Conservation (phyloP, 2,888 invertebrate genomes). For the Acleris emargana region DNA sequence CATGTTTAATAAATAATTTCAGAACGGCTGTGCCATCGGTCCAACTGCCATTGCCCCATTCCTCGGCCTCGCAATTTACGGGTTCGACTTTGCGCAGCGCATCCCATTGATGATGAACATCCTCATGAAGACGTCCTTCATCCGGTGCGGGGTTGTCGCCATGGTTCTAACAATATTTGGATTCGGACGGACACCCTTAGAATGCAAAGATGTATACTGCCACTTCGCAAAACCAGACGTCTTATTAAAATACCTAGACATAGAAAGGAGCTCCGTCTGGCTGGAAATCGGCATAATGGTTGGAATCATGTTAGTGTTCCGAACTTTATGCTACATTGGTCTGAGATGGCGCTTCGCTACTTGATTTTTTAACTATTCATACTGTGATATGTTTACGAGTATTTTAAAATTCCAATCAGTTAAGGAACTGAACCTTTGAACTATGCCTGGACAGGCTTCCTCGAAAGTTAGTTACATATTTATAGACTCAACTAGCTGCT, state of each 20-base stretch:
- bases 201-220: constrained; percentile 85
- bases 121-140: constrained; percentile 86
- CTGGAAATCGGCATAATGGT: constrained; percentile 81
- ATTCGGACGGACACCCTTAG: constrained; percentile 80
- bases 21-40: constrained; percentile 88
- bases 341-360: constrained; percentile 81
- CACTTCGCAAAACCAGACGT: constrained; percentile 87
- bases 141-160: constrained; percentile 86
- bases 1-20: constrained; percentile 45
- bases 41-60: constrained; percentile 86
- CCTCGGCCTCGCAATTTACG: constrained; percentile 87
- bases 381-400: constrained; percentile 42
- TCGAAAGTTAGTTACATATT: no score
- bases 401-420: constrained; percentile 16
- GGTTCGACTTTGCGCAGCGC: constrained; percentile 87
- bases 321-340: constrained; percentile 83
- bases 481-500: no score
- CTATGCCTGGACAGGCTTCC: not conserved
- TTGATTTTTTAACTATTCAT: constrained; percentile 49
- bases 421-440: not conserved
- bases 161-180: constrained; percentile 86
- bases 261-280: constrained; percentile 83
- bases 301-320: constrained; percentile 80
- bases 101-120: constrained; percentile 85
- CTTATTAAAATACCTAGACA: constrained; percentile 83